Evolutionary conservation across 2,113 vertebrate species (phyloP).

Genomic region (Scatophagus argus): DNA sequence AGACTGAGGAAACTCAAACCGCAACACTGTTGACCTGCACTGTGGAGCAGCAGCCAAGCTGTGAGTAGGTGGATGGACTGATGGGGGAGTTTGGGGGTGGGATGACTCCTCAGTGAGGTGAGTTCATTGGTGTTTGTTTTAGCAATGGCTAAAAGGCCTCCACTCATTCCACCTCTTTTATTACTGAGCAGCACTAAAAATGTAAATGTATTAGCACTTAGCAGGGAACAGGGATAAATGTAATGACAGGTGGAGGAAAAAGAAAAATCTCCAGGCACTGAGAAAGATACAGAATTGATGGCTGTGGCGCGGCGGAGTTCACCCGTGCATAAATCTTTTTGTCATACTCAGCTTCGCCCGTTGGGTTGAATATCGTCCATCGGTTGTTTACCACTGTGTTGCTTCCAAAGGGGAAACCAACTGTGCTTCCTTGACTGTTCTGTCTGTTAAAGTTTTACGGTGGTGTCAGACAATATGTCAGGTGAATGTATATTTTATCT

Average conservation of each 20-base stretch:
- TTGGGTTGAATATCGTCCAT: slow-evolving; percentile 77
- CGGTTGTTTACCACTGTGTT: slow-evolving; percentile 75
- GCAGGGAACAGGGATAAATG: slow-evolving; percentile 69
- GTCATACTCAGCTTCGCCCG: slow-evolving; percentile 72
- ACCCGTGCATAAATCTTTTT: slow-evolving; percentile 79
- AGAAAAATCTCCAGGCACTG: slow-evolving; percentile 63
- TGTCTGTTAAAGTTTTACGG: slow-evolving; percentile 64
- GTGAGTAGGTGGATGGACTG: slow-evolving; percentile 45
- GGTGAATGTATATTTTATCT: slow-evolving; percentile 77
- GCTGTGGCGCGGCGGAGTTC: slow-evolving; percentile 65
- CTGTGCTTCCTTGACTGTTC: slow-evolving; percentile 79
- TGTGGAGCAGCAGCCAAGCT: slow-evolving; percentile 74
- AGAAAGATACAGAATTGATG: slow-evolving; percentile 69
- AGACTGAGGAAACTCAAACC: slow-evolving; percentile 79
- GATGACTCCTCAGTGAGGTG: slow-evolving; percentile 49
- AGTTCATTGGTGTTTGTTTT: slow-evolving; percentile 74
- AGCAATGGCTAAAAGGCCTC: slow-evolving; percentile 66
- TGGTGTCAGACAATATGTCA: slow-evolving; percentile 68
- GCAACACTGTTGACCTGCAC: slow-evolving; percentile 85
- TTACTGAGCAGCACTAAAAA: slow-evolving; percentile 80
- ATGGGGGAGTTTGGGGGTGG: slow-evolving; percentile 19
- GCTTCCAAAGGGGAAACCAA: slow-evolving; percentile 79
- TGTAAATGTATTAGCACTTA: slow-evolving; percentile 83
- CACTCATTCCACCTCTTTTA: slow-evolving; percentile 71
- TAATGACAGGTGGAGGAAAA: slow-evolving; percentile 57